Evolutionary conservation across 2,113 vertebrate species (phyloP).

Genomic region (Odocoileus hemionus): DNA sequence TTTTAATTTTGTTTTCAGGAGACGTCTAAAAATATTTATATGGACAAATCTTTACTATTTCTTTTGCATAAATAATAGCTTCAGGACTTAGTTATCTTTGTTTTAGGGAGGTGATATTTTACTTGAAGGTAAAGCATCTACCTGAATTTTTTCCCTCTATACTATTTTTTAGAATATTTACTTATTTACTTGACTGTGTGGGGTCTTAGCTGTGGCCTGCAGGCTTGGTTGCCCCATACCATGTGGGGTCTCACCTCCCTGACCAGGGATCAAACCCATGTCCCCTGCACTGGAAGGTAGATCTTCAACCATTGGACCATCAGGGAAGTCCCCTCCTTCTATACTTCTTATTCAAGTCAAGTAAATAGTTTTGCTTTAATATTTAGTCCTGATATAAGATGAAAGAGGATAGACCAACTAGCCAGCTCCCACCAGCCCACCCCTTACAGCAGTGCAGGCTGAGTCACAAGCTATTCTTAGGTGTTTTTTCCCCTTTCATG

Average conservation of each 20-base stretch:
- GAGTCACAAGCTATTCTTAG: conserved; percentile 56
- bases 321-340: not conserved
- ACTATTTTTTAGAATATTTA: not conserved
- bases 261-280: not conserved
- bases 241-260: not conserved
- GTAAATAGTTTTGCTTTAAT: conserved; percentile 26
- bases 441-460: not conserved
- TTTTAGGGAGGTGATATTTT: conserved; percentile 40
- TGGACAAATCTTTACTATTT: not conserved
- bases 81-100: conserved; percentile 13
- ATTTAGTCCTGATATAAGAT: not conserved
- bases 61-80: not conserved
- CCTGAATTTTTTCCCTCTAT: not conserved
- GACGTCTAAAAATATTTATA: not conserved
- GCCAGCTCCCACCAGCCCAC: fast-evolving
- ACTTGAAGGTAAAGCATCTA: conserved; percentile 1
- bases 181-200: not conserved
- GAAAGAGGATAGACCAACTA: not conserved
- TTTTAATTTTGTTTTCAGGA: conserved; percentile 37
- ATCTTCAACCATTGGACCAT: not conserved
- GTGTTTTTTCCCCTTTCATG: not conserved
- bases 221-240: not conserved
- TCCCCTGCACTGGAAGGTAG: not conserved
- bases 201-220: not conserved
- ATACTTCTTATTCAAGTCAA: not conserved